Evolutionary conservation across 1,140 invertebrate genomes (phyloP).

Genomic region (Papilio aristodemus): DNA sequence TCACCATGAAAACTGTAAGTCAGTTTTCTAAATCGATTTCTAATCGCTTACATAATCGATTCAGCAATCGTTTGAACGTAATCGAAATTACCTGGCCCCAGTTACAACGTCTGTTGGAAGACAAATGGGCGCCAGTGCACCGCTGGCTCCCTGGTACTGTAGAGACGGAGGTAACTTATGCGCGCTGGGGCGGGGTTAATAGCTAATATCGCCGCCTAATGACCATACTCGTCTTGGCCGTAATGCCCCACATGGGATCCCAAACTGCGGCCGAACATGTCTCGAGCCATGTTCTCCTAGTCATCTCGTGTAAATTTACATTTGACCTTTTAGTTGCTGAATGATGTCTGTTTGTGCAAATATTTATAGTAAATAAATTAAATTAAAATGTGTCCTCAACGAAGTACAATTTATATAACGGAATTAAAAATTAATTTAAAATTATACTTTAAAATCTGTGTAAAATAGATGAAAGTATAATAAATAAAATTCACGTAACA

Average conservation of each 20-base stretch:
- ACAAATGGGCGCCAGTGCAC: slow-evolving; percentile 29
- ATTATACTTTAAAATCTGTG: no score
- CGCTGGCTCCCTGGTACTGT: slow-evolving; percentile 27
- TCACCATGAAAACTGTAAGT: background rate
- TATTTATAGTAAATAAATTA: background rate
- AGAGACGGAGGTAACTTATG: slow-evolving; percentile 51
- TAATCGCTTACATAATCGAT: slow-evolving; percentile 26
- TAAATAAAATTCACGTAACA: no score
- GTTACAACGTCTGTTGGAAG: slow-evolving; percentile 19
- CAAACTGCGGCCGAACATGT: slow-evolving; percentile 53
- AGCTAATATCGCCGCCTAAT: slow-evolving; percentile 76
- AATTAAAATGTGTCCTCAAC: no score
- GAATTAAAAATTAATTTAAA: no score
- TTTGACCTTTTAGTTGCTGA: slow-evolving; percentile 45
- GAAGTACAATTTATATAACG: no score
- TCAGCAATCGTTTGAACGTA: slow-evolving; percentile 11
- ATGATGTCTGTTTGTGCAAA: slow-evolving; percentile 43
- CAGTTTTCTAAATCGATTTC: slow-evolving; percentile 23
- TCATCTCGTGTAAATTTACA: slow-evolving; percentile 55
- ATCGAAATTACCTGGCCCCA: slow-evolving; percentile 29
- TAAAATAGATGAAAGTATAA: no score
- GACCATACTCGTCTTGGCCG: slow-evolving; percentile 70
- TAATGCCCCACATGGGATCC: slow-evolving; percentile 73
- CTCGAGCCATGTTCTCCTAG: slow-evolving; percentile 52
- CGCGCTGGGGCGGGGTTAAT: slow-evolving; percentile 68